A percentile compares a stretch with the other conserved stretches of the same genome.
Evolutionary conservation across 1,140 invertebrate species (phyloP).

Genomic region (Aphelinus certus): DNA sequence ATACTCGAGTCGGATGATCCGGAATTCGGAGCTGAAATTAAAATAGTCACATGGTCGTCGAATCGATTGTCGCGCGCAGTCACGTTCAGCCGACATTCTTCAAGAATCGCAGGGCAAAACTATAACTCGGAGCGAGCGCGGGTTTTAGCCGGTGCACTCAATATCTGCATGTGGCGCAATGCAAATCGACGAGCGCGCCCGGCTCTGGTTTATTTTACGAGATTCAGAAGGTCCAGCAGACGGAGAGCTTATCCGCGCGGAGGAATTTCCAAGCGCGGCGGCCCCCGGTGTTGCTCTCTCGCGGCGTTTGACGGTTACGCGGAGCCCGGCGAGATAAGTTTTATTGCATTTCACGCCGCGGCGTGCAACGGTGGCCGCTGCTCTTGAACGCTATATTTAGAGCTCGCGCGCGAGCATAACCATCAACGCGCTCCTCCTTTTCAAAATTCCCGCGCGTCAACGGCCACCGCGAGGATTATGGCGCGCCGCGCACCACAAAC

Average conservation of each 20-base stretch:
- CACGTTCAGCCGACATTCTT: no score
- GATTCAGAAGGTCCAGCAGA: background rate
- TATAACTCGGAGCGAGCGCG: no score
- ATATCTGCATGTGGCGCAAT: background rate
- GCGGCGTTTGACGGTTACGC: slow-evolving; percentile 10
- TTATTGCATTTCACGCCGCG: slow-evolving; percentile 49
- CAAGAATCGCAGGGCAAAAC: no score
- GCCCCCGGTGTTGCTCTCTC: background rate
- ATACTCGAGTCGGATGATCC: no score
- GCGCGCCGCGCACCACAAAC: no score
- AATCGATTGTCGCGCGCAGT: no score
- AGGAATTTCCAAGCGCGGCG: slow-evolving; percentile 2
- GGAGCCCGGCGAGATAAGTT: slow-evolving; percentile 47
- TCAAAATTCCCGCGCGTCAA: slow-evolving; percentile 3
- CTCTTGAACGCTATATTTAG: slow-evolving; percentile 54
- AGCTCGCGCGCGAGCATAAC: slow-evolving; percentile 21
- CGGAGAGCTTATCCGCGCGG: slow-evolving; percentile 4
- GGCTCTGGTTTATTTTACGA: slow-evolving; percentile 7
- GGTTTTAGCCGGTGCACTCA: slow-evolving; percentile 2
- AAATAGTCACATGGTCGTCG: no score
- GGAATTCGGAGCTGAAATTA: no score
- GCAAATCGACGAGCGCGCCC: background rate
- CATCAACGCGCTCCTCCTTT: background rate
- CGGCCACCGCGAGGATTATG: no score
- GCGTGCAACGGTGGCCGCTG: slow-evolving; percentile 23